Conservation (phyloP, 2,797 vertebrate genomes). For the Florisuga fusca region DNA sequence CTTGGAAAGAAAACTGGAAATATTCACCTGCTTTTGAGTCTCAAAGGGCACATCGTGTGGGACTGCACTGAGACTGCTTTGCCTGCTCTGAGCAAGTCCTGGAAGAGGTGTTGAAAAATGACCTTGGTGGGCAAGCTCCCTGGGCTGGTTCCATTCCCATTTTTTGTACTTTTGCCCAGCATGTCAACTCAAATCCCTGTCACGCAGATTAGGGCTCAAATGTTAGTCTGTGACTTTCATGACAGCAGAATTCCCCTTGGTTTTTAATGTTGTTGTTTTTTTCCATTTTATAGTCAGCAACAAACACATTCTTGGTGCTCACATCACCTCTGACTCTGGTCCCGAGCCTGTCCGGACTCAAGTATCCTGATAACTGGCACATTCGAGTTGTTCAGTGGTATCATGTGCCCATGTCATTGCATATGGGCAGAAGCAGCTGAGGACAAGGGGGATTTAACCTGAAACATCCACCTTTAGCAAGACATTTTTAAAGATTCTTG, state of each 20-base stretch:
- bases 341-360: slow-evolving; percentile 9
- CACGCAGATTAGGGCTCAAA: neutral
- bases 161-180: neutral
- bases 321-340: slow-evolving; percentile 28
- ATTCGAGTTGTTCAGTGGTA: neutral
- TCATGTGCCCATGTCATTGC: neutral
- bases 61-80: neutral
- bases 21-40: neutral
- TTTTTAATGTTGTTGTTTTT: neutral
- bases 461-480: neutral
- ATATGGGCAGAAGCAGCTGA: neutral
- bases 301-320: neutral
- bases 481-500: neutral
- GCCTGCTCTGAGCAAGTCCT: neutral
- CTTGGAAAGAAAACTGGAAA: neutral
- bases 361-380: slow-evolving; percentile 19
- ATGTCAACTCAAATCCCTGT: neutral
- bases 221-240: neutral
- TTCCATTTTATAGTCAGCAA: neutral
- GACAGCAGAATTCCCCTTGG: neutral
- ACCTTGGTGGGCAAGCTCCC: neutral
- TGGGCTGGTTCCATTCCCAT: neutral
- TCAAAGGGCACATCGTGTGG: neutral
- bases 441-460: neutral
- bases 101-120: neutral